Percentiles rank a stretch among this genome's conserved stretches.
Evolutionary conservation across 2,888 invertebrate genomes (phyloP).

Genomic region (Stenotaenia linearis): DNA sequence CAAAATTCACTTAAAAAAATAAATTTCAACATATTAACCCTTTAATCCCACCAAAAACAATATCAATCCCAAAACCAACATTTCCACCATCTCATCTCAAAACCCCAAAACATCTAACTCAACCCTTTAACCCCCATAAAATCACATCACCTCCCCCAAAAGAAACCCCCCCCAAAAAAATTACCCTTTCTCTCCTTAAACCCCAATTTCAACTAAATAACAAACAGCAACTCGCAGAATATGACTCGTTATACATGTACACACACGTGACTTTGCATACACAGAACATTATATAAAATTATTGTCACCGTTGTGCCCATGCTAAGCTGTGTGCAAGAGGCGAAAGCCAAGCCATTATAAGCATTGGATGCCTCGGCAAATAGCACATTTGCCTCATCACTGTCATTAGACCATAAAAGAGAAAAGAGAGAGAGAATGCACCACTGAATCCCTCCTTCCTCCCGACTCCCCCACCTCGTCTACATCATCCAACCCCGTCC

Average conservation of each 20-base stretch:
- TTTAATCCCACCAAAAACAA: too few species aligned
- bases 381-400: constrained; percentile 26
- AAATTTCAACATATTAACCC: too few species aligned
- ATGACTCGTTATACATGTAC: not conserved
- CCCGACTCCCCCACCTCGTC: not conserved
- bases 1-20: too few species aligned
- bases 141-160: not conserved
- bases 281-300: constrained; percentile 2
- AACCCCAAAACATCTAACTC: too few species aligned
- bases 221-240: not conserved
- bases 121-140: not conserved
- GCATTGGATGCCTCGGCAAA: constrained; percentile 26
- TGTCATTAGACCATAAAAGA: constrained; percentile 26
- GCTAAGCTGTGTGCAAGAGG: constrained; percentile 24
- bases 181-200: too few species aligned
- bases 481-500: not conserved
- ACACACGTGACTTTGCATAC: constrained; percentile 8
- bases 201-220: not conserved
- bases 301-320: constrained; percentile 24
- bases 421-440: constrained; percentile 9
- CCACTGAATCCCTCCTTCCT: not conserved
- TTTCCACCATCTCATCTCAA: too few species aligned
- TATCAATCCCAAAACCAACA: too few species aligned
- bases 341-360: constrained; percentile 26
- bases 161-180: not conserved